Conservation (phyloP, 2,888 invertebrate genomes). For the Drosophila mulleri region DNA sequence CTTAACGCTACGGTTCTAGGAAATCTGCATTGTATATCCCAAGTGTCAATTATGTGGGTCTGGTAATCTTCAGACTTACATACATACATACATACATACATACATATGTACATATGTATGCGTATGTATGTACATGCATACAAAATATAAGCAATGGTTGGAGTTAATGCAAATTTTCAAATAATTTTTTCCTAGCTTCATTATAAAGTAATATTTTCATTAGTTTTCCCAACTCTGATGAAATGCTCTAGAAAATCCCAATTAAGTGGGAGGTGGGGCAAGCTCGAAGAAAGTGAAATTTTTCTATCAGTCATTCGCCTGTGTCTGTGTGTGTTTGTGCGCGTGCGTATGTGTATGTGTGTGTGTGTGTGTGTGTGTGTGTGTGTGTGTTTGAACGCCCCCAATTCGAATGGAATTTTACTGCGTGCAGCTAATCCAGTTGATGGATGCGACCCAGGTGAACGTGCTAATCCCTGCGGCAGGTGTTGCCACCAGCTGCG, state of each 20-base stretch:
- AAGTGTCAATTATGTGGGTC: constrained; percentile 1
- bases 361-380: no score
- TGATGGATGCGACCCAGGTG: constrained; percentile 69
- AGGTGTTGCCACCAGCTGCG: constrained; percentile 25
- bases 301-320: background rate
- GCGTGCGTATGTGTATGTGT: background rate
- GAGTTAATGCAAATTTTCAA: background rate
- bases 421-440: constrained; percentile 45
- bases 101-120: no score
- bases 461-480: constrained; percentile 46
- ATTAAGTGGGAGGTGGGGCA: background rate
- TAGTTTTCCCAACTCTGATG: background rate
- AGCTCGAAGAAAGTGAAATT: constrained; percentile 5
- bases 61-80: background rate
- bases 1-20: constrained; percentile 14
- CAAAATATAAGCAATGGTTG: background rate
- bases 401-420: constrained; percentile 35
- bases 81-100: no score
- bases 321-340: background rate
- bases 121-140: no score
- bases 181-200: background rate
- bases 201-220: background rate
- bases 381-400: constrained; percentile 8
- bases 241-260: background rate
- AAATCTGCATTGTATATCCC: constrained; percentile 12